Percentiles rank a stretch among this genome's conserved stretches.
Evolutionary conservation across 2,797 vertebrate species (phyloP).

Genomic region (Esox masquinongy): DNA sequence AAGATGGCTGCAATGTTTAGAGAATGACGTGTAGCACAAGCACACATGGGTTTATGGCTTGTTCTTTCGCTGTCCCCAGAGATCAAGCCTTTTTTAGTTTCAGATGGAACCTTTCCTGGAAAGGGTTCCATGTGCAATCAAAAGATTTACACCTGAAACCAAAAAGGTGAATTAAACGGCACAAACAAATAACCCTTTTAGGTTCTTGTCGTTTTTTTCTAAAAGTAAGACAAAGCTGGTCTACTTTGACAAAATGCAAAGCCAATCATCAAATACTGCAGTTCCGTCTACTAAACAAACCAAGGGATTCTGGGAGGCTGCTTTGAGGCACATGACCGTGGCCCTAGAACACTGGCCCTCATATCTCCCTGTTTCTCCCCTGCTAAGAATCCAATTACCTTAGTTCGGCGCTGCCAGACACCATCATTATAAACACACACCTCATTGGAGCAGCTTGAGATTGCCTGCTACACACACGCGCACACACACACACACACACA

Average conservation of each 20-base stretch:
- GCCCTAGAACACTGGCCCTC: background rate
- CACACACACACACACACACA: slow-evolving; percentile 17
- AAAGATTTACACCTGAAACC: too few relatives aligned
- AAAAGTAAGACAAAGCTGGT: background rate
- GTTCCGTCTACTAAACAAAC: slow-evolving; percentile 7
- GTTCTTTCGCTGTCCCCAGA: too few relatives aligned
- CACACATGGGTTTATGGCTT: too few relatives aligned
- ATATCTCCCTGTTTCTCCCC: slow-evolving; percentile 7
- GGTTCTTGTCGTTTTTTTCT: too few relatives aligned
- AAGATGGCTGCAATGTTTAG: too few relatives aligned
- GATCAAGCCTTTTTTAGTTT: too few relatives aligned
- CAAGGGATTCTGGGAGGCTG: background rate
- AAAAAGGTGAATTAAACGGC: too few relatives aligned
- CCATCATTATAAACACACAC: slow-evolving; percentile 32
- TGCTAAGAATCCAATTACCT: slow-evolving; percentile 45
- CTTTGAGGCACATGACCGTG: slow-evolving; percentile 17
- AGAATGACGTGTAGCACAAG: too few relatives aligned
- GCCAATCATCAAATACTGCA: slow-evolving; percentile 3
- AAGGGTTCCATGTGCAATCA: too few relatives aligned
- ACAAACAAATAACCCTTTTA: too few relatives aligned
- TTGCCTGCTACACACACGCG: background rate
- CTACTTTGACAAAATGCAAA: background rate
- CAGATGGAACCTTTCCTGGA: too few relatives aligned
- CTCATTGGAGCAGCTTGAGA: slow-evolving; percentile 20
- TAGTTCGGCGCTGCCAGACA: slow-evolving; percentile 11